Conservation (phyloP, 2,888 invertebrate species). For the Luffia ferchaultella region DNA sequence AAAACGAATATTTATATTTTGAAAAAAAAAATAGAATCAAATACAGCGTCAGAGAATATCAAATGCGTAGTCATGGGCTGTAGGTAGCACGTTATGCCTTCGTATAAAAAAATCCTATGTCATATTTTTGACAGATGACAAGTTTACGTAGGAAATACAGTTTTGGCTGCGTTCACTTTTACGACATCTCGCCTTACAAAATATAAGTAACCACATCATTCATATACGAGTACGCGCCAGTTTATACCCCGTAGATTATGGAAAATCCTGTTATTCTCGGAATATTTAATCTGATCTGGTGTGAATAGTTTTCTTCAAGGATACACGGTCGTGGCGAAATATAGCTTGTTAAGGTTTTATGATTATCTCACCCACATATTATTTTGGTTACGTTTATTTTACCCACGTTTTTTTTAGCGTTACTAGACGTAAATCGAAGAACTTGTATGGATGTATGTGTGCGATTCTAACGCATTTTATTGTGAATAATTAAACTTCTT, state of each 20-base stretch:
- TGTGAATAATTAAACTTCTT: too few species aligned
- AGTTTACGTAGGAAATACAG: background rate
- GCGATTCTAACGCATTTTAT: too few species aligned
- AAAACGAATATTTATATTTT: too few species aligned
- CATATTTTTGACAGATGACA: background rate
- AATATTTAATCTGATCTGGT: background rate
- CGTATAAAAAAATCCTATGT: background rate
- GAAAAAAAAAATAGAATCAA: too few species aligned
- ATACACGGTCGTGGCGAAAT: background rate
- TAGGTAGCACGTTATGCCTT: background rate
- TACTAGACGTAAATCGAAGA: too few species aligned
- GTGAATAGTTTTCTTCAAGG: background rate
- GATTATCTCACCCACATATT: too few species aligned
- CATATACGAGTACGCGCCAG: conserved; percentile 28
- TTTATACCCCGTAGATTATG: conserved; percentile 40
- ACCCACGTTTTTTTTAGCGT: too few species aligned
- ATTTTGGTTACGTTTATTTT: too few species aligned
- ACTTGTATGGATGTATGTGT: too few species aligned
- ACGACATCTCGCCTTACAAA: conserved; percentile 49
- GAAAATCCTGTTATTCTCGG: background rate
- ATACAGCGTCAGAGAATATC: background rate
- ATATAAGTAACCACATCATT: conserved; percentile 49
- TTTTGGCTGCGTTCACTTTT: conserved; percentile 39
- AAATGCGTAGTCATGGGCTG: background rate
- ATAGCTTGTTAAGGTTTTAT: background rate